Conservation (phyloP, 2,797 vertebrate genomes). For the Lutjanus campechanus region DNA sequence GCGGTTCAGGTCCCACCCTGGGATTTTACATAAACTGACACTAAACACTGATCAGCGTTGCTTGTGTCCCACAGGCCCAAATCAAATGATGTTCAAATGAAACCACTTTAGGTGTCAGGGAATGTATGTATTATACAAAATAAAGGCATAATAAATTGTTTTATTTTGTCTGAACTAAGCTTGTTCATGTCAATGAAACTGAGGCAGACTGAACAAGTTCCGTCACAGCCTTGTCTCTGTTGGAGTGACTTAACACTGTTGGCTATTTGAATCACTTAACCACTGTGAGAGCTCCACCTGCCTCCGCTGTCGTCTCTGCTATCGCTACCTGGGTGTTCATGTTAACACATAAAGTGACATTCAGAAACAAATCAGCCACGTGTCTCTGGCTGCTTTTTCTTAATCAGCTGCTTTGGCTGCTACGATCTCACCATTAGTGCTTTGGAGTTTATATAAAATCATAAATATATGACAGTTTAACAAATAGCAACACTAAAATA, state of each 20-base stretch:
- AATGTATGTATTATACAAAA: not conserved
- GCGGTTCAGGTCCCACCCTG: not conserved
- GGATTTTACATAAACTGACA: not conserved
- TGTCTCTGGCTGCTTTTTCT: not conserved
- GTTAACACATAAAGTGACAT: not conserved
- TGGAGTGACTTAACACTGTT: not conserved
- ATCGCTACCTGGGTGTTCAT: not conserved
- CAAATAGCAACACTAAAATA: not conserved
- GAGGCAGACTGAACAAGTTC: not conserved
- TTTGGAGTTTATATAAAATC: not conserved
- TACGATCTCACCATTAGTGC: not conserved
- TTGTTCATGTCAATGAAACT: not conserved
- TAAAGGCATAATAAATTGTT: not conserved
- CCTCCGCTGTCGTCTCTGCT: not conserved
- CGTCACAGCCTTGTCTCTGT: not conserved
- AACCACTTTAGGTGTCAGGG: not conserved
- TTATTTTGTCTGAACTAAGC: not conserved
- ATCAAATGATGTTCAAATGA: constrained; percentile 4
- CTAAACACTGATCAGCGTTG: not conserved
- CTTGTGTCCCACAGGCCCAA: not conserved
- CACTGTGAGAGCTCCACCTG: not conserved
- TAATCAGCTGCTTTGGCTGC: not conserved
- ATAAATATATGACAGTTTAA: not conserved
- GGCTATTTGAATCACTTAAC: not conserved
- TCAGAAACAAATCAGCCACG: not conserved